Base-by-base conservation (phyloP, 2,113 vertebrate species). In the Axis porcinus region DNA sequence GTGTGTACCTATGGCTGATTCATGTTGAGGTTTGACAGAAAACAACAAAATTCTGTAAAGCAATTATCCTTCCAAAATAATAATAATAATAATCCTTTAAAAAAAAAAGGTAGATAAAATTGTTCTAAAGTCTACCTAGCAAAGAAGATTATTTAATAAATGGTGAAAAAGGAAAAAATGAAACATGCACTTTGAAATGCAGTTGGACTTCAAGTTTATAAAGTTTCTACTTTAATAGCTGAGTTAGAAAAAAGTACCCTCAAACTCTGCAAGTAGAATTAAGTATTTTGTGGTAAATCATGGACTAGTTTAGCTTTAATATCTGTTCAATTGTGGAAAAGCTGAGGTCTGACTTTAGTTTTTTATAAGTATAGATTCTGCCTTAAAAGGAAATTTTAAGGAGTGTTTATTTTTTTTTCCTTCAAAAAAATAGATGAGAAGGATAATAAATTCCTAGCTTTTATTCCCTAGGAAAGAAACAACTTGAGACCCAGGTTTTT, bases 281-380 rank as follows among this genome's bases (percentile, higher is more conserved):
- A 84, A 96, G 3, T n/a, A 67, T 86, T 33, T 84, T 94, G 43
- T 89, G 64, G 90, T 95, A 95, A 97, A 95, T 95, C 40, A 67
- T 81, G 36, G 45, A 4, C 33, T 79, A 90, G 21, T 88, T 89
- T 50, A 95, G 43, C 40, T 95, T 14, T 94, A 93, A 90, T 93
- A 64, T 92, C 30, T 86, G 33, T 89, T 93, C 7, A 6, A 13
- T n/a, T 95, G 70, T 57, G 58, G 70, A 17, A 91, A 93, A 90
- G 13, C n/a, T 88, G 74, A 95, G 33, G 33, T 91, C 55, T 91
- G 58, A 54, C 45, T 92, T 74, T 82, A 91, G n/a, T 19, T 58
- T 95, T 94, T 27, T 85, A 17, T 81, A 85, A 90, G 14, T 43
- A 82, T 25, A 97, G 47, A 86, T 78, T 82, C 28, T 96, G 19